These are phyloP conservation scores for Mermis nigrescens DNA, from an alignment of 2,888 invertebrate genomes.

Conservation along the genomic window DNA sequence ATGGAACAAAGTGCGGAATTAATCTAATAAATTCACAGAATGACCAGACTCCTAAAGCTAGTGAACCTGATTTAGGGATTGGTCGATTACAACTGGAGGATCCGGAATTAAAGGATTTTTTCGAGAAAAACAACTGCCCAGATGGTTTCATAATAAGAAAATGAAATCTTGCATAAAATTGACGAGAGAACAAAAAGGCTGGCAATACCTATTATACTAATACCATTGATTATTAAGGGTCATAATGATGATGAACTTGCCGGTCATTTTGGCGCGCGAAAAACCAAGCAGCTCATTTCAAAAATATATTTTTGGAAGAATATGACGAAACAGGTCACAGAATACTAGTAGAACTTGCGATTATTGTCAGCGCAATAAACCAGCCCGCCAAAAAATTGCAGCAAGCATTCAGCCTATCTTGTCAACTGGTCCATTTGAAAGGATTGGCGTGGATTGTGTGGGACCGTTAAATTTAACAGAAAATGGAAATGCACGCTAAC, in stretches of 20 bases:
- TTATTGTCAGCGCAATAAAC: not conserved
- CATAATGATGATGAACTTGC: not conserved
- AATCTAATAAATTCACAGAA: too few species aligned
- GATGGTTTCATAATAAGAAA: not conserved
- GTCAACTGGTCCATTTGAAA: conserved; percentile 17
- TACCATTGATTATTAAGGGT: not conserved
- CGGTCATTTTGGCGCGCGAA: not conserved
- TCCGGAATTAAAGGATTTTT: too few species aligned
- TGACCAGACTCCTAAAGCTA: too few species aligned
- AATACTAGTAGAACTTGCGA: not conserved
- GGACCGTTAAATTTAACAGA: conserved; percentile 18
- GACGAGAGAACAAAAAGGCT: not conserved
- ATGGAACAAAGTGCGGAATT: too few species aligned
- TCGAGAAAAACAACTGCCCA: too few species aligned
- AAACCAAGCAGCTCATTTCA: not conserved
- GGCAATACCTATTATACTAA: not conserved
- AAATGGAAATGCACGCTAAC: too few species aligned
- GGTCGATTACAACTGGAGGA: too few species aligned
- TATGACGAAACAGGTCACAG: not conserved
- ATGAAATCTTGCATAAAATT: not conserved
- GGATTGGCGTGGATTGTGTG: conserved; percentile 16
- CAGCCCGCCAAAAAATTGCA: not conserved
- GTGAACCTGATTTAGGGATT: too few species aligned
- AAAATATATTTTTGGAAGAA: not conserved
- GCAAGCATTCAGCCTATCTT: conserved; percentile 12